Conservation (phyloP, 2,113 vertebrate species). For the Choloepus hoffmanni region DNA sequence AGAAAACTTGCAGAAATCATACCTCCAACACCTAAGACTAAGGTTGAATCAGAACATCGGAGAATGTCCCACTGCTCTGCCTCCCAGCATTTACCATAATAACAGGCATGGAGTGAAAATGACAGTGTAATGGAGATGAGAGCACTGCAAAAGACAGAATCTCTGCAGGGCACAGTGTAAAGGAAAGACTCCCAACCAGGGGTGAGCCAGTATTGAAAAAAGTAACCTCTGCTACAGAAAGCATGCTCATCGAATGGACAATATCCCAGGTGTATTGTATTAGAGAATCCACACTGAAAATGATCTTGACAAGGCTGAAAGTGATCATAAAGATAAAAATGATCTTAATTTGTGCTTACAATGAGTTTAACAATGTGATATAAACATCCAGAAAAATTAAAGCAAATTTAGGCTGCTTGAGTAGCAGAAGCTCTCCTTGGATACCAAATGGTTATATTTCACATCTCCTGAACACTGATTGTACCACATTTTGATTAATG, state of each 20-base stretch:
- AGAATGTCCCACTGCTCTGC: neutral
- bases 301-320: neutral
- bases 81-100: fast-evolving
- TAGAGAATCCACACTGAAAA: neutral
- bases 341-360: neutral
- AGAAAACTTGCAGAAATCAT: neutral
- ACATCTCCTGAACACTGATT: neutral
- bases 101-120: neutral
- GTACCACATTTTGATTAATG: neutral
- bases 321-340: neutral
- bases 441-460: neutral
- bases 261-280: neutral
- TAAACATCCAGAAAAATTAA: neutral
- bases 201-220: neutral
- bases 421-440: neutral
- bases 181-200: neutral
- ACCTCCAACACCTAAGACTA: neutral
- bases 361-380: neutral
- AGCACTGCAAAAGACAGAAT: neutral
- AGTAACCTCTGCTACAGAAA: neutral
- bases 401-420: neutral
- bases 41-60: neutral
- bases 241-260: neutral
- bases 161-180: neutral
- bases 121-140: neutral